These are phyloP conservation scores for Muntiacus reevesi DNA, from an alignment of 2,113 vertebrate genomes.

Conservation along the genomic window DNA sequence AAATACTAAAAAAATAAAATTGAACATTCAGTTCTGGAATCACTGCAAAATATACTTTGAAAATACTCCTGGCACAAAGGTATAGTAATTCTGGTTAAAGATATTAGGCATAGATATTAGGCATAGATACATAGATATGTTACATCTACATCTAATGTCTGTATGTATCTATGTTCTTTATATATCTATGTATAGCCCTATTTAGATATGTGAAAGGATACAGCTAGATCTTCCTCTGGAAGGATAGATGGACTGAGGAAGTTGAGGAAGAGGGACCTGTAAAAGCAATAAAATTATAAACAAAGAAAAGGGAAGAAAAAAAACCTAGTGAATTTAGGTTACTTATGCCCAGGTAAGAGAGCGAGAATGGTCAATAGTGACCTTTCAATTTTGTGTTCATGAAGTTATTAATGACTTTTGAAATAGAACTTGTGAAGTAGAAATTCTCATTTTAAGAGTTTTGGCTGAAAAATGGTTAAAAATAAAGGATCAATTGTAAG, in stretches of 20 bases:
- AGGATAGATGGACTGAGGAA: neutral
- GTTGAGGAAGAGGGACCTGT: neutral
- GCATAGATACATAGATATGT: neutral
- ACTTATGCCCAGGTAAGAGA: neutral
- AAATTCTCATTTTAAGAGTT: neutral
- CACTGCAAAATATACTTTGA: neutral
- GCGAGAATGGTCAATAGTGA: neutral
- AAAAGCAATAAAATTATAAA: neutral
- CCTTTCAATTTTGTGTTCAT: neutral
- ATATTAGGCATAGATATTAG: neutral
- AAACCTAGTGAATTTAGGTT: neutral
- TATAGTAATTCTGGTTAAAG: neutral
- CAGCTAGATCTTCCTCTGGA: neutral
- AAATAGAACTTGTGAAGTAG: neutral
- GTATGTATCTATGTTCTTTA: neutral
- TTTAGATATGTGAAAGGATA: neutral
- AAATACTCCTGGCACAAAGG: neutral
- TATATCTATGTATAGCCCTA: neutral
- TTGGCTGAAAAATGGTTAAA: neutral
- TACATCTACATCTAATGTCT: neutral
- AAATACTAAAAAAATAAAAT: constrained; percentile 1
- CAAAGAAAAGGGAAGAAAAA: neutral
- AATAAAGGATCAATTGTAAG: neutral
- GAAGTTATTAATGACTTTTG: constrained; percentile 14
- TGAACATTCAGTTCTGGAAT: neutral